Evolutionary conservation across 2,888 invertebrate genomes (phyloP).

Genomic region (Ceratothoa steindachneri): DNA sequence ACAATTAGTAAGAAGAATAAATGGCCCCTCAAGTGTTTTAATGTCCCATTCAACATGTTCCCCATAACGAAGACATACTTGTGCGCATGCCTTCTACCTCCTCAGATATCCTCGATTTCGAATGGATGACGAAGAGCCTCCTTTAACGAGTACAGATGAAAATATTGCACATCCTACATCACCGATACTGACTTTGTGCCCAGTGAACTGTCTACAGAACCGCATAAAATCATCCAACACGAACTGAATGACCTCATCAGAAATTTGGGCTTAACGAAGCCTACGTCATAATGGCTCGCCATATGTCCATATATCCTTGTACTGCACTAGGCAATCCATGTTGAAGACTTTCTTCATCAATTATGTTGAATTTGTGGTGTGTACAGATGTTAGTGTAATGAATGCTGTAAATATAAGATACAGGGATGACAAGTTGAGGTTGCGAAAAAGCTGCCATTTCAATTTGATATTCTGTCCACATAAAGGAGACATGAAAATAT

Average conservation of each 20-base stretch:
- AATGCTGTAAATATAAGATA: background rate
- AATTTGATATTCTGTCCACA: too few species aligned
- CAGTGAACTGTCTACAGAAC: background rate
- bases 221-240: background rate
- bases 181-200: background rate
- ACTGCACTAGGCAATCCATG: background rate
- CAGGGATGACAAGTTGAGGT: background rate
- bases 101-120: too few species aligned
- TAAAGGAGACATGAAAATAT: conserved; percentile 13
- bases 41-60: background rate
- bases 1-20: background rate
- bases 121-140: too few species aligned
- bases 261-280: background rate
- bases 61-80: background rate
- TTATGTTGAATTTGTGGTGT: background rate
- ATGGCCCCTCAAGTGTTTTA: background rate
- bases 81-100: background rate
- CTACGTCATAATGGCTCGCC: background rate
- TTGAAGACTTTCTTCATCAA: background rate
- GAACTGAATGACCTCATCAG: background rate
- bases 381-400: background rate
- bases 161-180: too few species aligned
- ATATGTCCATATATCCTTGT: background rate
- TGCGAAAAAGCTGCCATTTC: background rate
- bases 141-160: too few species aligned